phyloP scores from a whole-genome alignment of 1,140 invertebrate genomes.

The Psilanteris sp. region DNA sequence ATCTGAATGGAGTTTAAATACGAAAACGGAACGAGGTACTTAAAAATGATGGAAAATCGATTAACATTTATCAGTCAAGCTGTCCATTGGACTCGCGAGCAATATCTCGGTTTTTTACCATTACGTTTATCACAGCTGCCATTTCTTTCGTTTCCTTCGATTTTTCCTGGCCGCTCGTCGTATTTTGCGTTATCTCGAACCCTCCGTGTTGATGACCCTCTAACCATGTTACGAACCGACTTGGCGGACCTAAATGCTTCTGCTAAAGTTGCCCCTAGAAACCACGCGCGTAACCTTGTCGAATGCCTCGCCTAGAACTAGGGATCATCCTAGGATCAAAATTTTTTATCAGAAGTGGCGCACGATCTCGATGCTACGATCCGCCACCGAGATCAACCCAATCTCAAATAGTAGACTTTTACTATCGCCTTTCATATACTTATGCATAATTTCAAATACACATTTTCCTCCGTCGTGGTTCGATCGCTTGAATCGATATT shows the following conservation, averaged over 20 bases:
- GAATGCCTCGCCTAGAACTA: slow-evolving; percentile 27
- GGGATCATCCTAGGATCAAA: slow-evolving; percentile 46
- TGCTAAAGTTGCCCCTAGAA: slow-evolving; percentile 67
- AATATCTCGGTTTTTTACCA: slow-evolving; percentile 40
- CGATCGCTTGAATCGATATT: slow-evolving; percentile 52
- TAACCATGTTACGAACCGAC: slow-evolving; percentile 67
- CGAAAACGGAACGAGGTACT: slow-evolving; percentile 27
- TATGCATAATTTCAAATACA: slow-evolving; percentile 59
- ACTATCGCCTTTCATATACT: slow-evolving; percentile 52
- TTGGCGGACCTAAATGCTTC: slow-evolving; percentile 66
- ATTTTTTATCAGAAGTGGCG: slow-evolving; percentile 53
- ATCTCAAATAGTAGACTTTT: slow-evolving; percentile 61
- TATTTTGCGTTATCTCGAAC: slow-evolving; percentile 64
- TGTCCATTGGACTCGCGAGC: slow-evolving; percentile 55
- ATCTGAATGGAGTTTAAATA: slow-evolving; percentile 13
- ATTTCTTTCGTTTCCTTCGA: slow-evolving; percentile 54
- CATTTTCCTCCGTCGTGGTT: slow-evolving; percentile 4
- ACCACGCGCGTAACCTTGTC: slow-evolving; percentile 57
- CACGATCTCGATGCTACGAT: slow-evolving; percentile 10
- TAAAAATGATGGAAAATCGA: slow-evolving; percentile 45
- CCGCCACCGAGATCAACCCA: slow-evolving; percentile 38
- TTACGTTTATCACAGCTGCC: slow-evolving; percentile 57
- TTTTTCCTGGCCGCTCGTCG: slow-evolving; percentile 55
- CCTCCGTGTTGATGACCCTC: slow-evolving; percentile 68
- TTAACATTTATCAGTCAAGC: slow-evolving; percentile 64